Conservation (phyloP, 2,797 vertebrate species). For the Natrix natrix region DNA sequence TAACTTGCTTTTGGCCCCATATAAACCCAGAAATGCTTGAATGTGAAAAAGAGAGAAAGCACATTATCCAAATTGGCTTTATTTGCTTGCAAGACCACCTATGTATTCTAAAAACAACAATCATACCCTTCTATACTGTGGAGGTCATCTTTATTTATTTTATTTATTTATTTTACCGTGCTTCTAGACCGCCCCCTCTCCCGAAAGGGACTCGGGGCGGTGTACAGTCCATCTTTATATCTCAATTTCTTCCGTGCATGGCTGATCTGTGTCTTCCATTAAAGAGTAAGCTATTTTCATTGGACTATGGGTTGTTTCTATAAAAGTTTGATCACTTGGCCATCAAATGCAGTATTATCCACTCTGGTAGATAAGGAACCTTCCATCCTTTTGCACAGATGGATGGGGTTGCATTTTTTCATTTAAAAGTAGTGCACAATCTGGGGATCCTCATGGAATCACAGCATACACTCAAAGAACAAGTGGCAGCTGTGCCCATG, state of each 20-base stretch:
- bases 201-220: too few relatives aligned
- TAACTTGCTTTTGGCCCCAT: background rate
- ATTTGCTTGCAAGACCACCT: background rate
- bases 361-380: background rate
- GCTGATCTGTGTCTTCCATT: background rate
- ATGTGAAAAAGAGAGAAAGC: background rate
- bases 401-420: background rate
- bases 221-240: too few relatives aligned
- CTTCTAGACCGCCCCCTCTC: too few relatives aligned
- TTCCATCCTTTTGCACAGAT: background rate
- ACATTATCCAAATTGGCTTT: background rate
- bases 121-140: background rate
- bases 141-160: too few relatives aligned
- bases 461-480: background rate
- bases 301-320: background rate
- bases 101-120: background rate
- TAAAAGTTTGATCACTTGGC: background rate
- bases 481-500: background rate
- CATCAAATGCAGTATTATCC: background rate
- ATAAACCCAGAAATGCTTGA: background rate
- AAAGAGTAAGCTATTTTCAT: background rate
- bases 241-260: background rate
- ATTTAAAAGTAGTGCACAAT: background rate
- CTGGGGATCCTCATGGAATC: background rate
- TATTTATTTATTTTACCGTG: too few relatives aligned